Conservation (phyloP, 2,888 invertebrate genomes). For the Leucozona laternaria region DNA sequence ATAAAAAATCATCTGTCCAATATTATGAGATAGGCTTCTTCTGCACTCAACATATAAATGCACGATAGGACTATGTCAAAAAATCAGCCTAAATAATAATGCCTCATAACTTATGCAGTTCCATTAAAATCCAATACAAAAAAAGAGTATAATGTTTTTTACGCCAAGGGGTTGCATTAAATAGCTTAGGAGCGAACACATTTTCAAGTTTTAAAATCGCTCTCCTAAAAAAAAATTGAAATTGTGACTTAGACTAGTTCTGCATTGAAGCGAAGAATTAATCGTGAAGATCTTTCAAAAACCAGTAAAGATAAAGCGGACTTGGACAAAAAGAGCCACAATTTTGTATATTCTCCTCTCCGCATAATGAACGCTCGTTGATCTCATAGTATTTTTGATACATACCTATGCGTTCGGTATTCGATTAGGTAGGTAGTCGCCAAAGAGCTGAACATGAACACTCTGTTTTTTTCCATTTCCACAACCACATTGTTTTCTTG, state of each 20-base stretch:
- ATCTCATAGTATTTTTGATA: constrained; percentile 10
- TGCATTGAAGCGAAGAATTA: neutral
- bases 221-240: neutral
- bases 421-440: neutral
- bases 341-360: neutral
- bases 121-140: neutral
- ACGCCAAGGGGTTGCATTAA: neutral
- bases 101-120: neutral
- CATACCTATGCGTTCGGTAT: neutral
- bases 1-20: neutral
- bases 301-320: neutral
- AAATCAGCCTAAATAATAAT: neutral
- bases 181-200: neutral
- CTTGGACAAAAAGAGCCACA: neutral
- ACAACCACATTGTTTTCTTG: neutral
- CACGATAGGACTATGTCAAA: neutral
- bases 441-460: constrained; percentile 13
- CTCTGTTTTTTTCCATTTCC: constrained; percentile 11
- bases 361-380: neutral
- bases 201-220: neutral
- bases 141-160: neutral
- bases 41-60: neutral
- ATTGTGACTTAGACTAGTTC: constrained; percentile 3
- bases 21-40: neutral
- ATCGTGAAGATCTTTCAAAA: neutral